A percentile compares a stretch with the other conserved stretches of the same genome.
These are phyloP conservation scores for Spinibarbus caldwelli DNA, from an alignment of 2,797 vertebrate species.

Conservation along the genomic window DNA sequence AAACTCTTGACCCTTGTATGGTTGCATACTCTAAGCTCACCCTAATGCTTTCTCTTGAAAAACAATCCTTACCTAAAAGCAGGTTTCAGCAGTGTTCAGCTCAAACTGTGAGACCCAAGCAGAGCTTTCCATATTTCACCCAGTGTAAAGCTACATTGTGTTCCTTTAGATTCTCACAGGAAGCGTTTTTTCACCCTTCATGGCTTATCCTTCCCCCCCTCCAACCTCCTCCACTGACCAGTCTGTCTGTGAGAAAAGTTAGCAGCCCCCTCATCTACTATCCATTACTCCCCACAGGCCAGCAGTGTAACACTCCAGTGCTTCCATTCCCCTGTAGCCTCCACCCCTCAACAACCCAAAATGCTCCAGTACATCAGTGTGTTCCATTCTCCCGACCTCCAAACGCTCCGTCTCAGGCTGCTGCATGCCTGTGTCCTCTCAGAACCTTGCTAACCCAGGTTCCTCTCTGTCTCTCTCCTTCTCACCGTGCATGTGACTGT, in stretches of 20 bases:
- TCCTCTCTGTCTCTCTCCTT: conserved; percentile 74
- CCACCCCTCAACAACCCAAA: conserved; percentile 36
- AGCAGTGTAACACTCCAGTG: conserved; percentile 49
- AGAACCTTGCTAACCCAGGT: conserved; percentile 72
- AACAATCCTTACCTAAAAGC: conserved; percentile 49
- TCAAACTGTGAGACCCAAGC: conserved; percentile 52
- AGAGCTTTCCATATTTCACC: conserved; percentile 59
- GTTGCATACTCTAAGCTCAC: conserved; percentile 41
- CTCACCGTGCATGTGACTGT: conserved; percentile 84
- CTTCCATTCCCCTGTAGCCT: conserved; percentile 45
- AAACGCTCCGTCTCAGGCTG: conserved; percentile 63
- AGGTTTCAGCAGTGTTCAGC: conserved; percentile 37
- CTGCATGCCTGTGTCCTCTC: conserved; percentile 75
- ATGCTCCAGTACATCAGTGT: conserved; percentile 41
- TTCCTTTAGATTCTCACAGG: conserved; percentile 58
- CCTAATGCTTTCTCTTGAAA: conserved; percentile 52
- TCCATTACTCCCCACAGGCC: conserved; percentile 46
- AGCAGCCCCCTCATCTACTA: conserved; percentile 43
- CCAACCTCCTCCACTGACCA: conserved; percentile 47
- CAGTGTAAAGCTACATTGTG: conserved; percentile 46
- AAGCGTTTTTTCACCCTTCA: conserved; percentile 53
- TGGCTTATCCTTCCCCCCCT: conserved; percentile 48
- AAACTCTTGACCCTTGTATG: conserved; percentile 44
- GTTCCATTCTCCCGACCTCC: conserved; percentile 45
- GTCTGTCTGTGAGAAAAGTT: conserved; percentile 54